A percentile compares a stretch with the other conserved stretches of the same genome.
These are phyloP conservation scores for Lepas anatifera DNA, from an alignment of 2,888 invertebrate species.

Conservation along the genomic window DNA sequence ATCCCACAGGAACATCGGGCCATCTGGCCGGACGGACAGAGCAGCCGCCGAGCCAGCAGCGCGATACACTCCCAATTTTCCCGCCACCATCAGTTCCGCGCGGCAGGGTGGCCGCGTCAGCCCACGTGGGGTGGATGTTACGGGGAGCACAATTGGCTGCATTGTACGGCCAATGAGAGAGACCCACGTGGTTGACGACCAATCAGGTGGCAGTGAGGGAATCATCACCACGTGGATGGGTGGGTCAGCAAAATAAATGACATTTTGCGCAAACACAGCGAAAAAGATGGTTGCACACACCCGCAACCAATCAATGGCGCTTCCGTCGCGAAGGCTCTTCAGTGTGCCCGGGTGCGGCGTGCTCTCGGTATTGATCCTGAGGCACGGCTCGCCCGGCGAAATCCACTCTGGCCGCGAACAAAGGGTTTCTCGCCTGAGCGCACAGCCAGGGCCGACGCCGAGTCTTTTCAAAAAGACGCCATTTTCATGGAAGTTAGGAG, in stretches of 20 bases:
- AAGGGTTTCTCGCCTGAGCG: background rate
- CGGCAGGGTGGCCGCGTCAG: background rate
- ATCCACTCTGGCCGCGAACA: background rate
- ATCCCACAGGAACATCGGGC: too few relatives aligned
- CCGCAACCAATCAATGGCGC: slow-evolving; percentile 8
- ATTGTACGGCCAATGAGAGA: background rate
- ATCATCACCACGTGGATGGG: background rate
- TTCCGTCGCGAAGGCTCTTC: background rate
- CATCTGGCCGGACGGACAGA: background rate
- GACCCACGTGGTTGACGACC: background rate
- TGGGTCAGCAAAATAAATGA: slow-evolving; percentile 5
- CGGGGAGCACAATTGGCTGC: background rate
- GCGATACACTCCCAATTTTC: background rate
- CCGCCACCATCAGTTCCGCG: background rate
- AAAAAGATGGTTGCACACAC: slow-evolving; percentile 6
- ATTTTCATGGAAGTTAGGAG: background rate
- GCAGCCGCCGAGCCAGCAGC: background rate
- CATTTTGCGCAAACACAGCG: slow-evolving; percentile 8
- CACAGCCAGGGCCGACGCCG: background rate
- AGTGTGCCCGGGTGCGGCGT: background rate
- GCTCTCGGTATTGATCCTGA: background rate
- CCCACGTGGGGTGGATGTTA: background rate
- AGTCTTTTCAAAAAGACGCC: background rate
- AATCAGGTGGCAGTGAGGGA: background rate
- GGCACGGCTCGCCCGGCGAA: background rate